A percentile compares a stretch with the other conserved stretches of the same genome.
These are phyloP conservation scores for Natator depressus DNA, from an alignment of 2,113 vertebrate species.

Conservation along the genomic window DNA sequence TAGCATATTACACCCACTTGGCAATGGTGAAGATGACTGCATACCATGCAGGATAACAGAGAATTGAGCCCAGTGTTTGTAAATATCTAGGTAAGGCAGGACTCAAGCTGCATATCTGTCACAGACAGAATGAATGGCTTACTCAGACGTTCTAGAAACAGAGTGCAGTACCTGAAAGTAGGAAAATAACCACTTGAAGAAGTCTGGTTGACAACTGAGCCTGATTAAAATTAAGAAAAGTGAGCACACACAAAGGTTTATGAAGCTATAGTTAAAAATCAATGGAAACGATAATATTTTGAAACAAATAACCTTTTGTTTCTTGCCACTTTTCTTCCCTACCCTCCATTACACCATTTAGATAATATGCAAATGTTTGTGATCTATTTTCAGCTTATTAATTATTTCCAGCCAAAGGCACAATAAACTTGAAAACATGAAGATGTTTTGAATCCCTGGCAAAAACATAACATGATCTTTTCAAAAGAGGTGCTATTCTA, in stretches of 20 bases:
- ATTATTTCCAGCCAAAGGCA: background rate
- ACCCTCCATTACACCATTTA: background rate
- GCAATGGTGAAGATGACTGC: background rate
- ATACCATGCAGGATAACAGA: background rate
- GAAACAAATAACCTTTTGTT: background rate
- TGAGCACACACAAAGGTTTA: background rate
- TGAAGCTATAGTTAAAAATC: background rate
- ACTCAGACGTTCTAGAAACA: background rate
- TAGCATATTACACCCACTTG: background rate
- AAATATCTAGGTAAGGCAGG: background rate
- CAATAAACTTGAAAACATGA: background rate
- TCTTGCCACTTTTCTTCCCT: background rate
- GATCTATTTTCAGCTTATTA: background rate
- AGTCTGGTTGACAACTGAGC: background rate
- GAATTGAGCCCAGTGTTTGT: background rate
- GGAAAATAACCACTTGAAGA: background rate
- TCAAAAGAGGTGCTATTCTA: background rate
- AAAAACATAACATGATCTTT: background rate
- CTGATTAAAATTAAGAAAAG: background rate
- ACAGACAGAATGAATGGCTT: background rate
- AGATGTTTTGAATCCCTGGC: background rate
- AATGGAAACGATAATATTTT: background rate
- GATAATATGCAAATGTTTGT: background rate
- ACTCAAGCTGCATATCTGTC: rapidly evolving
- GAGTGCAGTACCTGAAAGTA: background rate